Conservation (phyloP, 1,140 invertebrate species). For the Aphaenogaster rudis region DNA sequence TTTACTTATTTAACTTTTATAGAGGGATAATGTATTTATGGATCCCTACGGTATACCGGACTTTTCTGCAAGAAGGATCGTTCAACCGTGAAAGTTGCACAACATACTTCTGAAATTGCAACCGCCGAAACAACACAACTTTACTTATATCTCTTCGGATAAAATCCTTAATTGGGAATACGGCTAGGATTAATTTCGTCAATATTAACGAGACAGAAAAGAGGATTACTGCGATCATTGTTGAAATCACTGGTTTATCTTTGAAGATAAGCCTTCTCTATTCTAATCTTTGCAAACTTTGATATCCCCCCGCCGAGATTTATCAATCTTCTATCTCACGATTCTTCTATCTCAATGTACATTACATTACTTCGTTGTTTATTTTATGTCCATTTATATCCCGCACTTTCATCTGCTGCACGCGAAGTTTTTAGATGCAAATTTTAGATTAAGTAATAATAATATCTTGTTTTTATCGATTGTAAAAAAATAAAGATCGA, state of each 20-base stretch:
- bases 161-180: constrained; percentile 18
- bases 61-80: constrained; percentile 43
- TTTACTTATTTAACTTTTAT: constrained; percentile 72
- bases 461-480: constrained; percentile 19
- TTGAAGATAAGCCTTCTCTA: neutral
- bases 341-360: neutral
- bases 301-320: neutral
- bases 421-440: neutral
- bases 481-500: neutral
- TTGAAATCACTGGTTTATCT: neutral
- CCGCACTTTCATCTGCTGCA: neutral
- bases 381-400: neutral
- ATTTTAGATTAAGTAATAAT: constrained; percentile 21
- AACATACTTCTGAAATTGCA: constrained; percentile 53
- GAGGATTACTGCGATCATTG: neutral
- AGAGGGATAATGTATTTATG: constrained; percentile 68
- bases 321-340: neutral
- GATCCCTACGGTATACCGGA: constrained; percentile 30
- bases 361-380: neutral
- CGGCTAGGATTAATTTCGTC: neutral
- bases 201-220: neutral
- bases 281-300: constrained; percentile 6
- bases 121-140: constrained; percentile 38
- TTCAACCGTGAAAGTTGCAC: constrained; percentile 53
- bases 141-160: constrained; percentile 10